Evolutionary conservation across 2,113 vertebrate genomes (phyloP).

Genomic region (Pandion haliaetus): DNA sequence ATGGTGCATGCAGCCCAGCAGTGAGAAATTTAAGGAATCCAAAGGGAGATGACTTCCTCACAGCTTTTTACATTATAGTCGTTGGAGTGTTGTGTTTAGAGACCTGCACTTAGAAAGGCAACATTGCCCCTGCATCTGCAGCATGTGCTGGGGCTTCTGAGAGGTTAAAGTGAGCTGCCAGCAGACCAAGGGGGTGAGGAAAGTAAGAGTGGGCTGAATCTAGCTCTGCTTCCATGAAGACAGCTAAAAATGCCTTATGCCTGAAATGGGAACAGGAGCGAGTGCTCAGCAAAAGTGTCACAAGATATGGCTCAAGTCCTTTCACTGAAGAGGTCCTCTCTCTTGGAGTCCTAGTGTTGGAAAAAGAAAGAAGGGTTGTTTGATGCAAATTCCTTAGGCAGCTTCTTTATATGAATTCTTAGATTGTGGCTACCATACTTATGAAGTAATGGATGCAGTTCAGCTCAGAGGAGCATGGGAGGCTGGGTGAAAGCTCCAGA

Average conservation of each 20-base stretch:
- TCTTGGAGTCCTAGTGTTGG: neutral
- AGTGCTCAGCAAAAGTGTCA: neutral
- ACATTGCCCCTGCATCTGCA: neutral
- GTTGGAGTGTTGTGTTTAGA: neutral
- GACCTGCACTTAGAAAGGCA: neutral
- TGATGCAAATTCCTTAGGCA: neutral
- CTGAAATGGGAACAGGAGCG: neutral
- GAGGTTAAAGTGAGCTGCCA: neutral
- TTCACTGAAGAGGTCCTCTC: neutral
- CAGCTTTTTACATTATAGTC: neutral
- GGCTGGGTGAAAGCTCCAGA: neutral
- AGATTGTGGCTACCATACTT: accelerated
- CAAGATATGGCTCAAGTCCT: neutral
- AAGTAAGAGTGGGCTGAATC: neutral
- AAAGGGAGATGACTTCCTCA: neutral
- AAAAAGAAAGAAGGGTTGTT: neutral
- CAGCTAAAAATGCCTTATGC: neutral
- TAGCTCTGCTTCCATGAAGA: neutral
- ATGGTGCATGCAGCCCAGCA: neutral
- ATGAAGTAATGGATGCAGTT: neutral
- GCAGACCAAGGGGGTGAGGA: neutral
- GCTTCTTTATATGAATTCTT: neutral
- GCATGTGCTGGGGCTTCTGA: neutral
- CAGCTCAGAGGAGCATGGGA: neutral
- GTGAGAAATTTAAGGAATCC: neutral